These are phyloP conservation scores for Squalus acanthias DNA, from an alignment of 2,797 vertebrate genomes.

Conservation along the genomic window DNA sequence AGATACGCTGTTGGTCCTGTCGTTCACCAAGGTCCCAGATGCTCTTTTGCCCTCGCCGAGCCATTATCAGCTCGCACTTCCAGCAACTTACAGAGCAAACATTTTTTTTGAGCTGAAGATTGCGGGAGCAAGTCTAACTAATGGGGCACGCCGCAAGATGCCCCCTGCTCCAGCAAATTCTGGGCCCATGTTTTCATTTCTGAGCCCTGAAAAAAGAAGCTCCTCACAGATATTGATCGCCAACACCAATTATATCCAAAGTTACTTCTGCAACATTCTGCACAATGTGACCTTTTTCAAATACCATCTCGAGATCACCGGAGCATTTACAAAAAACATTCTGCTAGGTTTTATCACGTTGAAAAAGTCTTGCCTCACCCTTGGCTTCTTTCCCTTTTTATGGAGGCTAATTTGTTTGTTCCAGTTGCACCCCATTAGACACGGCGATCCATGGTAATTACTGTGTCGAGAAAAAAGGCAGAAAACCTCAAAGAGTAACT, in stretches of 20 bases:
- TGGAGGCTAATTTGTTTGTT: background rate
- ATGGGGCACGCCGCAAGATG: accelerated
- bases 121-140: background rate
- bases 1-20: background rate
- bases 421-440: background rate
- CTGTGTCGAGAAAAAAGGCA: background rate
- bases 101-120: background rate
- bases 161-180: background rate
- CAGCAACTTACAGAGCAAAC: background rate
- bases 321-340: background rate
- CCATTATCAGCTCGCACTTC: background rate
- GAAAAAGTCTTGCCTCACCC: background rate
- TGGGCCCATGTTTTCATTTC: background rate
- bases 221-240: background rate
- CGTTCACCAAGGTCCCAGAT: background rate
- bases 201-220: background rate
- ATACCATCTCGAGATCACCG: background rate
- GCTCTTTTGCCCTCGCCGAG: background rate
- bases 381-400: background rate
- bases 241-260: background rate
- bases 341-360: background rate
- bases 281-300: background rate
- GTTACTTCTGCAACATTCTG: background rate
- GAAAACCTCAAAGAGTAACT: background rate
- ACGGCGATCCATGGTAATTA: background rate